A percentile compares a stretch with the other conserved stretches of the same genome.
Evolutionary conservation across 2,888 invertebrate species (phyloP).

Genomic region (Automeris io): DNA sequence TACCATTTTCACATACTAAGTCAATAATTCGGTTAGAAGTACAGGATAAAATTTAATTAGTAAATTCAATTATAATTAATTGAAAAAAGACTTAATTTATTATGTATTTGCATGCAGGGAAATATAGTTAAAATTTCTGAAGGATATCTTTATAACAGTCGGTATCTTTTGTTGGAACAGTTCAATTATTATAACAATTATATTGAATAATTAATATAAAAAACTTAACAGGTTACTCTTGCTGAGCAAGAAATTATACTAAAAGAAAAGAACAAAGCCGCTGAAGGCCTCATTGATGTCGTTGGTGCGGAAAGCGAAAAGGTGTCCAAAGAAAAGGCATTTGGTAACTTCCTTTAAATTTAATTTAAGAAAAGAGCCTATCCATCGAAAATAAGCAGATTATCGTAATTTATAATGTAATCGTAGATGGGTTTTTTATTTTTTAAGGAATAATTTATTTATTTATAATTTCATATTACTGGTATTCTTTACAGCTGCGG

Average conservation of each 20-base stretch:
- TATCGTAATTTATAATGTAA: no score
- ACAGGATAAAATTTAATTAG: neutral
- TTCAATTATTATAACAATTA: no score
- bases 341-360: conserved; percentile 67
- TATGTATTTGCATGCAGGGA: no score
- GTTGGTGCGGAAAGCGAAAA: conserved; percentile 94
- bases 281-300: conserved; percentile 90
- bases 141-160: no score
- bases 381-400: no score
- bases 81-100: neutral
- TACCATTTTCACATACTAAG: neutral
- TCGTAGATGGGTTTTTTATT: no score
- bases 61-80: neutral
- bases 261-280: conserved; percentile 91
- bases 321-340: conserved; percentile 90
- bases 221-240: conserved; percentile 63
- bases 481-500: conserved; percentile 82
- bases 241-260: conserved; percentile 88
- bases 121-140: no score
- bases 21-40: neutral
- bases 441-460: no score
- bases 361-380: no score
- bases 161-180: no score
- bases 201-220: no score
- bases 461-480: no score